These are phyloP conservation scores for Poeciliopsis presidionis DNA, from an alignment of 2,797 vertebrate species.

Conservation along the genomic window DNA sequence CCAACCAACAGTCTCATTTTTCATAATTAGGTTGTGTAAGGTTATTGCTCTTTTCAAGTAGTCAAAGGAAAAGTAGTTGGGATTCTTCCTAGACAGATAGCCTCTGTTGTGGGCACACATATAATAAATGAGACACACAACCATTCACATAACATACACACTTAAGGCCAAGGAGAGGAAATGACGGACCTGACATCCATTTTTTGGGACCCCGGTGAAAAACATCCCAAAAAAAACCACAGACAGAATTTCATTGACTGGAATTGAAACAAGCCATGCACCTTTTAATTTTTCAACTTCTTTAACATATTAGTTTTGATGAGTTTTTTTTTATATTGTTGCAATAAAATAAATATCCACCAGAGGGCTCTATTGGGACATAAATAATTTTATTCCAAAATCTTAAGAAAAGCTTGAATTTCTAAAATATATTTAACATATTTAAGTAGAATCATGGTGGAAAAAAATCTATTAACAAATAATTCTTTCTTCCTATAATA, in stretches of 20 bases:
- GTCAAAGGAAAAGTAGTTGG: neutral
- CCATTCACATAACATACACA: neutral
- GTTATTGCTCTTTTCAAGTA: neutral
- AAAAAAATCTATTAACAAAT: neutral
- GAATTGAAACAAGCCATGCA: neutral
- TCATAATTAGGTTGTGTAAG: neutral
- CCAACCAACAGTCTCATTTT: neutral
- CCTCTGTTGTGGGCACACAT: neutral
- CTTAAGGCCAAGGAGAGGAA: neutral
- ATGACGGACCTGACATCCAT: neutral
- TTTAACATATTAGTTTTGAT: neutral
- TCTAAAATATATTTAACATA: neutral
- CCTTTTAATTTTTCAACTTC: neutral
- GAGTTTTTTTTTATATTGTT: neutral
- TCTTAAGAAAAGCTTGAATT: neutral
- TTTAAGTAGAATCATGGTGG: neutral
- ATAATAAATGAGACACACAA: neutral
- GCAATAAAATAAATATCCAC: conserved; percentile 36
- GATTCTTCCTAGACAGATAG: neutral
- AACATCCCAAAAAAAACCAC: neutral
- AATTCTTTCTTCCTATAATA: neutral
- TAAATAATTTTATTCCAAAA: neutral
- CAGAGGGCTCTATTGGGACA: conserved; percentile 42
- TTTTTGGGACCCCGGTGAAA: neutral
- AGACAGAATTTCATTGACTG: neutral